phyloP scores from a whole-genome alignment of 2,888 invertebrate species.

The Nyleta sp. region DNA sequence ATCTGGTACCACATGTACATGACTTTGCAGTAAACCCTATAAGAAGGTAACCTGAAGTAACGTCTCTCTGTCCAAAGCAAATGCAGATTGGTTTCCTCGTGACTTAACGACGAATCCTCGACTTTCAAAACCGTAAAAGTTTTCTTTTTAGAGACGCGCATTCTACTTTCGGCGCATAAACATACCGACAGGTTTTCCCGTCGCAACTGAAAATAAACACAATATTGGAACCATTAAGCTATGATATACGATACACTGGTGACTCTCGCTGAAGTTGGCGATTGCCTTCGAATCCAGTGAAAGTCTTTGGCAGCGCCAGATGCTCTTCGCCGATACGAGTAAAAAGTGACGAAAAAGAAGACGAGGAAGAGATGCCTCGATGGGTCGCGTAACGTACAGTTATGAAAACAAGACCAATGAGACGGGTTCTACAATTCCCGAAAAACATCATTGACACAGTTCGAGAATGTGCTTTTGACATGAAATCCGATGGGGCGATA shows the following conservation, averaged over 20 bases:
- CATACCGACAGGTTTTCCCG: conserved; percentile 34
- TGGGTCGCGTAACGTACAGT: conserved; percentile 42
- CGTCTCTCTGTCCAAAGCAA: too few species aligned
- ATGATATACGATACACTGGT: conserved; percentile 49
- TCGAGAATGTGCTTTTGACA: conserved; percentile 36
- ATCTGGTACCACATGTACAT: too few species aligned
- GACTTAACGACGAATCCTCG: conserved; percentile 23
- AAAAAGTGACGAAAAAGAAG: conserved; percentile 37
- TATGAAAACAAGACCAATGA: conserved; percentile 48
- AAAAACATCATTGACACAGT: conserved; percentile 53
- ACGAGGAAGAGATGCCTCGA: conserved; percentile 38
- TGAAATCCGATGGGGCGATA: conserved; percentile 1
- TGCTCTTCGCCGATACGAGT: conserved; percentile 50
- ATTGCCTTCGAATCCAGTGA: conserved; percentile 59
- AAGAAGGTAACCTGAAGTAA: too few species aligned
- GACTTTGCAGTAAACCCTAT: too few species aligned
- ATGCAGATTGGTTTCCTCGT: too few species aligned
- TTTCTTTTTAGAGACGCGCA: conserved; percentile 28
- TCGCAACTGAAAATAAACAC: conserved; percentile 37
- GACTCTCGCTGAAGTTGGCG: conserved; percentile 53
- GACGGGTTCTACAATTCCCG: conserved; percentile 39
- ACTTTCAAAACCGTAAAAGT: conserved; percentile 54
- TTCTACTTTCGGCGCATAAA: conserved; percentile 46
- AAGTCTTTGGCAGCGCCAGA: conserved; percentile 57
- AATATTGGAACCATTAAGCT: conserved; percentile 38